Base-by-base conservation (phyloP, 2,113 vertebrate genomes). In the Hippopotamus amphibius region DNA sequence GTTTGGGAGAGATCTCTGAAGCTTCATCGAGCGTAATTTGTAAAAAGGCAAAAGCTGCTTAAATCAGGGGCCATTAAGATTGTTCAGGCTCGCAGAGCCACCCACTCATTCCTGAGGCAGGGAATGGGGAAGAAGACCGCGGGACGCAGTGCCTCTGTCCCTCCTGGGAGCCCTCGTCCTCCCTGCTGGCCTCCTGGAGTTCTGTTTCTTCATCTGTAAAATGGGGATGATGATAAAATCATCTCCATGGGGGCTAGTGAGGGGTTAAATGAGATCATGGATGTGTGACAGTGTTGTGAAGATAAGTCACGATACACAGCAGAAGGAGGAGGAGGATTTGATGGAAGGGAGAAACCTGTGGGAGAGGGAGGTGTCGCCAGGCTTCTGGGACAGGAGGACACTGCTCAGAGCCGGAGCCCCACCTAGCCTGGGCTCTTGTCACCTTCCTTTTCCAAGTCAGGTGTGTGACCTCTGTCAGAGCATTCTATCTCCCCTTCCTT, bases 81-180 rank as follows among this genome's bases (percentile, higher is more conserved):
- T 30, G 33, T 72, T 89, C 72, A 16, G 92, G 71, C 79, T 90
- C 37, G 11, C 46, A 16, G 63, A 88, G 77, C 65, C 71, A 46
- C 59, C 96, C 53, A 71, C 90, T 89, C 74, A 11, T 66, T 68
- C 57, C 61, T 41, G 33, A 79, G 93, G 50, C 63, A 79, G 68
- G 48, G 28, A 33, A n/a, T 89, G 0, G 0, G 0, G 0, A 48
- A 10, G 53, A 59, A 9, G 53, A 19, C 22, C 0, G 6, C 2
- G 10, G 81, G 69, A 68, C 11, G 0, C 43, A 7, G 14, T 17
- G 69, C 46, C 61, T 79, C 15, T 0, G 6, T 68, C 76, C 33
- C 22, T 77, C 93, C 48, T 13, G 84, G 79, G 61, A 83, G 61
- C 12, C 28, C 28, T 24, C 28, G n/a, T 28, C 24, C 33, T 37